Conservation (phyloP, 2,888 invertebrate species). For the Dynastes hyllus region DNA sequence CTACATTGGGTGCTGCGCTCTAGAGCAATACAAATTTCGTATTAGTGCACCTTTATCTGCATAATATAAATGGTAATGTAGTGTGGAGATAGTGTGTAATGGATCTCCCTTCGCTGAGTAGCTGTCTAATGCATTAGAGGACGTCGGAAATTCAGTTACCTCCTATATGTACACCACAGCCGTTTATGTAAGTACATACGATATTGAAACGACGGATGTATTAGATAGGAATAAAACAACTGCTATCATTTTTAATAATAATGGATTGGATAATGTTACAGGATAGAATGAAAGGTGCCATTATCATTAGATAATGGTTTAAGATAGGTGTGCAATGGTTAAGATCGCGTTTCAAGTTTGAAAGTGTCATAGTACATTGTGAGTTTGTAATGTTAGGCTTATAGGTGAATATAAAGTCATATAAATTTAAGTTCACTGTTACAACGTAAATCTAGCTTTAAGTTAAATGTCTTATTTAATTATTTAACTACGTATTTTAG, state of each 20-base stretch:
- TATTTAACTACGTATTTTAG: too few relatives aligned
- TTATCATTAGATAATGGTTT: slow-evolving; percentile 1
- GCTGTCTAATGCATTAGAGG: slow-evolving; percentile 28
- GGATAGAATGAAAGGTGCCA: not conserved
- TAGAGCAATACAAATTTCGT: slow-evolving; percentile 24
- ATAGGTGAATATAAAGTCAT: too few relatives aligned
- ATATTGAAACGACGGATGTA: not conserved
- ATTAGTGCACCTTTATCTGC: slow-evolving; percentile 41
- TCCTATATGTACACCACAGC: not conserved
- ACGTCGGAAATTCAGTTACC: slow-evolving; percentile 20
- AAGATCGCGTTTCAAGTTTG: not conserved
- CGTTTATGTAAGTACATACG: too few relatives aligned
- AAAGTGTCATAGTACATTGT: too few relatives aligned
- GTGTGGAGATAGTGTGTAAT: slow-evolving; percentile 7
- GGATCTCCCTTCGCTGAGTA: slow-evolving; percentile 7
- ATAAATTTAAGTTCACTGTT: too few relatives aligned
- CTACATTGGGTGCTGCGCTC: not conserved
- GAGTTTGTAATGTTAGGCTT: too few relatives aligned
- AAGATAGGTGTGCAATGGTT: not conserved
- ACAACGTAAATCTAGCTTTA: too few relatives aligned
- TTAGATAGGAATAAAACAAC: slow-evolving; percentile 20
- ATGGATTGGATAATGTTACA: not conserved
- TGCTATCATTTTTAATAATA: slow-evolving; percentile 7
- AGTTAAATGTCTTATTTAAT: too few relatives aligned
- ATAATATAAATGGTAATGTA: slow-evolving; percentile 35